Evolutionary conservation across 2,888 invertebrate genomes (phyloP).

Genomic region (Arctia plantaginis): DNA sequence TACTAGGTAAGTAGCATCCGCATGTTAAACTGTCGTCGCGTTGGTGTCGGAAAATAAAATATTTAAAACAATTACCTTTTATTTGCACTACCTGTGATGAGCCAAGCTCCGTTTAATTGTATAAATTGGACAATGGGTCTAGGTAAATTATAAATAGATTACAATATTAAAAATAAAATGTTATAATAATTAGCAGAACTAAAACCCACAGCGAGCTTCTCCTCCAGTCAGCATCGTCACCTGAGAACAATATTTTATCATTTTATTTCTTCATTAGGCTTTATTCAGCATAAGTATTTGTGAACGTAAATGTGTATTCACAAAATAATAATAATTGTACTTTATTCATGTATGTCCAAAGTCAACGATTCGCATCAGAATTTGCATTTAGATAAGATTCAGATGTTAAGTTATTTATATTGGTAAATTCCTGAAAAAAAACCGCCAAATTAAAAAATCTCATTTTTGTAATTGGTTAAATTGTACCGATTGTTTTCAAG

Average conservation of each 20-base stretch:
- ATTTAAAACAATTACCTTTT: conserved; percentile 37
- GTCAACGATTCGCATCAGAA: too few species aligned
- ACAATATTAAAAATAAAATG: conserved; percentile 56
- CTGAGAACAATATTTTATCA: conserved; percentile 61
- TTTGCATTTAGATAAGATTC: too few species aligned
- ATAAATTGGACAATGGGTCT: conserved; percentile 39
- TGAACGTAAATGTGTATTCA: too few species aligned
- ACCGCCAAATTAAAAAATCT: too few species aligned
- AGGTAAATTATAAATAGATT: conserved; percentile 33
- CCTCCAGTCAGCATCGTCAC: conserved; percentile 72
- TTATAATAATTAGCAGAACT: conserved; percentile 56
- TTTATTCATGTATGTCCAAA: too few species aligned
- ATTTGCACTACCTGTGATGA: conserved; percentile 41
- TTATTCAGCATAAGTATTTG: background rate
- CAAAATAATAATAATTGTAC: background rate
- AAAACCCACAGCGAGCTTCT: conserved; percentile 68
- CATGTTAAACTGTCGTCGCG: conserved; percentile 9
- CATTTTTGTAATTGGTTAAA: too few species aligned
- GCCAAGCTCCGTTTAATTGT: conserved; percentile 44
- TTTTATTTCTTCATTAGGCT: conserved; percentile 3
- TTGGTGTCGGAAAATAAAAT: conserved; percentile 11
- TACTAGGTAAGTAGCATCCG: conserved; percentile 1
- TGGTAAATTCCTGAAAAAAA: too few species aligned
- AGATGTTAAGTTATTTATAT: too few species aligned
- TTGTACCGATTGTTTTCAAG: too few species aligned